Evolutionary conservation across 2,113 vertebrate genomes (phyloP).

Genomic region (Hystrix brachyura): DNA sequence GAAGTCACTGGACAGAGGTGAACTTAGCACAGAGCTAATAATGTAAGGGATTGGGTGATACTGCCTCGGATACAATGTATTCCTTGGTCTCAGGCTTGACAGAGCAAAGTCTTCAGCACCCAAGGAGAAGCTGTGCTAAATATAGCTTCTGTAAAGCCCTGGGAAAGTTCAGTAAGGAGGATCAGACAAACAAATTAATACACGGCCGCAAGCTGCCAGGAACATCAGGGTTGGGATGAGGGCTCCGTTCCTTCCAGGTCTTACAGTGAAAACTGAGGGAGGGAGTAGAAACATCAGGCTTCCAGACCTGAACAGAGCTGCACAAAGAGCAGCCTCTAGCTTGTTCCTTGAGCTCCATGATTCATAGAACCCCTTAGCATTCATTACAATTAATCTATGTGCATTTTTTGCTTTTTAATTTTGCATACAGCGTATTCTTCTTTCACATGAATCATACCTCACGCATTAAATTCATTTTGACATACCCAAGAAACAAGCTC

Average conservation of each 20-base stretch:
- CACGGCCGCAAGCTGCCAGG: no score
- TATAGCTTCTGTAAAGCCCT: background rate
- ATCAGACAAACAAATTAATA: background rate
- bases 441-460: background rate
- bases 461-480: background rate
- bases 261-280: background rate
- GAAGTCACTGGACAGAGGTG: background rate
- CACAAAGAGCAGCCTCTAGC: background rate
- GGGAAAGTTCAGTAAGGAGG: background rate
- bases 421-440: background rate
- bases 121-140: background rate
- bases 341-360: no score
- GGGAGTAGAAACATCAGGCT: no score
- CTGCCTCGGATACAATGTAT: background rate
- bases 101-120: background rate
- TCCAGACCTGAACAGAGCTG: background rate
- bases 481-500: background rate
- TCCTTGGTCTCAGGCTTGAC: background rate
- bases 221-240: background rate
- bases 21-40: background rate
- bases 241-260: background rate
- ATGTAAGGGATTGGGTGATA: background rate
- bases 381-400: background rate
- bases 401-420: background rate
- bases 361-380: background rate